phyloP scores from a whole-genome alignment of 2,113 vertebrate genomes.

The Morone saxatilis region DNA sequence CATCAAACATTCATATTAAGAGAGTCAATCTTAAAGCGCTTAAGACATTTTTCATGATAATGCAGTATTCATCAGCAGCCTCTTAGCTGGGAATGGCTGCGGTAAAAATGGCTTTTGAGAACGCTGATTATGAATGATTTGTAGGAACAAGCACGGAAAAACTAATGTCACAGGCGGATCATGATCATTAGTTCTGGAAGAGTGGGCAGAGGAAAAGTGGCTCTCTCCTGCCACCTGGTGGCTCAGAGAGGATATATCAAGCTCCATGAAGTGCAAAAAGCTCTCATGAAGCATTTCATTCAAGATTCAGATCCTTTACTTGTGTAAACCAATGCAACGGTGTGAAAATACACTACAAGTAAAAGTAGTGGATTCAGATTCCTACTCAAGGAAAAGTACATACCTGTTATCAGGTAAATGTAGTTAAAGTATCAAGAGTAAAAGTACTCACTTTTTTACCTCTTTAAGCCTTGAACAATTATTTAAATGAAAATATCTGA shows the following conservation, averaged over 20 bases:
- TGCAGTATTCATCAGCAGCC: conserved; percentile 51
- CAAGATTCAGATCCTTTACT: no score
- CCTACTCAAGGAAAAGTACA: no score
- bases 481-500: no score
- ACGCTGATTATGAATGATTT: conserved; percentile 48
- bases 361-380: no score
- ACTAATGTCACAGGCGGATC: background rate
- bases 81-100: background rate
- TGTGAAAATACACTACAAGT: no score
- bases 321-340: no score
- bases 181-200: background rate
- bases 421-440: no score
- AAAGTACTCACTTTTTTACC: no score
- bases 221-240: conserved; percentile 58
- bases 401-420: no score
- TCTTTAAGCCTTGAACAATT: no score
- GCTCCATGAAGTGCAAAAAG: no score
- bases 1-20: conserved; percentile 62
- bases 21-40: conserved; percentile 43
- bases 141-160: conserved; percentile 31
- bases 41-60: conserved; percentile 38
- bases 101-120: background rate
- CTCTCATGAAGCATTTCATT: no score
- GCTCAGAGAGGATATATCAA: background rate
- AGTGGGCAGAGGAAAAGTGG: background rate